Evolutionary conservation across 2,113 vertebrate species (phyloP), one percentile per base, ranked within the genome.

Genomic region (Ceyx cyanopectus): DNA sequence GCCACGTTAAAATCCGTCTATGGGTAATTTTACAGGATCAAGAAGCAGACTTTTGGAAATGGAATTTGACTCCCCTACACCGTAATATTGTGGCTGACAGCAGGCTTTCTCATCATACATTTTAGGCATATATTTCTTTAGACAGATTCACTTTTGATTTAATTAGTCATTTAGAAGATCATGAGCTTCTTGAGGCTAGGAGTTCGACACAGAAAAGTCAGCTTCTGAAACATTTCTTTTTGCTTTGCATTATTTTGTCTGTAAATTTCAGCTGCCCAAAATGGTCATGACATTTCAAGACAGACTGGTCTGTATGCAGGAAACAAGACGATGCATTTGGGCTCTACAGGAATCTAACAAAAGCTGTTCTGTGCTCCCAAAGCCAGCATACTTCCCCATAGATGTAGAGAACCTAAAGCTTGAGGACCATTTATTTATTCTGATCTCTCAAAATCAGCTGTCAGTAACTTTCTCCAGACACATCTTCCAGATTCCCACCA

Each of bases 81-180:
- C 43, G 32, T 32, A 95, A 81, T 70, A 87, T 51, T 56, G 37
- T 70, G 23, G 60, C 87, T 89, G 75, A 70, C 51, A 84, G 66
- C 32, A 80, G 63, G 75, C 30, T 80, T 89, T 46, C 32, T 58
- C 62, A 34, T 84, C n/a, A 66, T 50, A 50, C 29, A 45, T 84
- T 74, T 79, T 63, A 41, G 4, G 41, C 24, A 58, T 62, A 76
- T 93, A 78, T 85, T 89, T 87, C 54, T 92, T 78, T 43, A 46
- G 61, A 89, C 10, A 14, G 26, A 81, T 56, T 70, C 32, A 61
- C 11, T 92, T 94, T 53, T 67, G 17, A 87, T 91, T 86, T 91
- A 68, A 60, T 91, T 91, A 93, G 51, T 70, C 68, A 73, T 29
- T 87, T 80, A 85, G 58, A 91, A 85, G 81, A 76, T 51, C 50